phyloP scores from a whole-genome alignment of 1,140 invertebrate genomes.

The Maniola jurtina region DNA sequence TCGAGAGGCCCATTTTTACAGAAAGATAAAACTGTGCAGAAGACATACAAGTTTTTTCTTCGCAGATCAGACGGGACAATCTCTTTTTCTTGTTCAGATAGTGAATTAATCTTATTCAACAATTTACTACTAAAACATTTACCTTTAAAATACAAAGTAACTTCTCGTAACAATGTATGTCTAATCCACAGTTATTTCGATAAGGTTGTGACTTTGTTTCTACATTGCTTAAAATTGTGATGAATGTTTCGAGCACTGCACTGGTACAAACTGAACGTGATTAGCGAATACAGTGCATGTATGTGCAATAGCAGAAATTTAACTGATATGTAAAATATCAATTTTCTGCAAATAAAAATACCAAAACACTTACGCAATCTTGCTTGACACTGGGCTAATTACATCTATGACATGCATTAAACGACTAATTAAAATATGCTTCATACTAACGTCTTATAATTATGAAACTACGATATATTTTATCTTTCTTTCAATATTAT shows the following conservation, averaged over 20 bases:
- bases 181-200: slow-evolving; percentile 33
- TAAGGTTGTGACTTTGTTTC: neutral
- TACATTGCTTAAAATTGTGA: slow-evolving; percentile 35
- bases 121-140: neutral
- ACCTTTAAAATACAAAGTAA: neutral
- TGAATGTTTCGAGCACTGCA: slow-evolving; percentile 31
- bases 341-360: slow-evolving; percentile 51
- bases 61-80: neutral
- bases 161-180: slow-evolving; percentile 30
- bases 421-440: slow-evolving; percentile 74
- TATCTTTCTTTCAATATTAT: slow-evolving; percentile 56
- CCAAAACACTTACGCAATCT: slow-evolving; percentile 47
- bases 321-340: slow-evolving; percentile 54
- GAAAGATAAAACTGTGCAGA: slow-evolving; percentile 6
- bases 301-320: slow-evolving; percentile 21
- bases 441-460: slow-evolving; percentile 66
- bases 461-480: slow-evolving; percentile 74
- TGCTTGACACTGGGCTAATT: slow-evolving; percentile 52
- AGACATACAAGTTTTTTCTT: slow-evolving; percentile 15
- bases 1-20: slow-evolving; percentile 28
- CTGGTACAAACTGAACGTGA: slow-evolving; percentile 12
- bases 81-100: neutral
- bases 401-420: slow-evolving; percentile 74
- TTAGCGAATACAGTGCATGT: slow-evolving; percentile 14
- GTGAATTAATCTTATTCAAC: neutral